These are phyloP conservation scores for Eupleurogrammus muticus DNA, from an alignment of 2,797 vertebrate species.

Conservation along the genomic window DNA sequence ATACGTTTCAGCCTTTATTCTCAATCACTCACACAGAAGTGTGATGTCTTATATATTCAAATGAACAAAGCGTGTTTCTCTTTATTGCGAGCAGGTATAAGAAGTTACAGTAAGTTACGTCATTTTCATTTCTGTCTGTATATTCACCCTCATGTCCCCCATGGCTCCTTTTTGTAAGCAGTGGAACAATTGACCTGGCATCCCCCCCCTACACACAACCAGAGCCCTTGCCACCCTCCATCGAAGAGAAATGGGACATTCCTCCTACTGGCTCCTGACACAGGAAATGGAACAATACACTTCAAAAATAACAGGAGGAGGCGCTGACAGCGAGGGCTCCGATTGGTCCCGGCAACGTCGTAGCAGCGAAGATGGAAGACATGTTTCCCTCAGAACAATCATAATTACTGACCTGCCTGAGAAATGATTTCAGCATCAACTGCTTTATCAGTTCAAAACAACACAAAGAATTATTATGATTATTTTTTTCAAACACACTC, in stretches of 20 bases:
- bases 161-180: background rate
- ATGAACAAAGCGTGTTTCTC: background rate
- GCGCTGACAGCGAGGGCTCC: constrained; percentile 33
- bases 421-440: background rate
- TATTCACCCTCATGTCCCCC: background rate
- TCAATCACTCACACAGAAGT: background rate
- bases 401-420: background rate
- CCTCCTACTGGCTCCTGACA: constrained; percentile 44
- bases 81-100: background rate
- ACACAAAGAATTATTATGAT: background rate
- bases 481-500: background rate
- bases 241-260: constrained; percentile 63
- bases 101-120: background rate
- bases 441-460: background rate
- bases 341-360: constrained; percentile 30
- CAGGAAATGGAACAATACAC: constrained; percentile 67
- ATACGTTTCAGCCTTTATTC: background rate
- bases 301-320: constrained; percentile 55
- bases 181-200: constrained; percentile 15
- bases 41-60: background rate
- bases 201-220: background rate
- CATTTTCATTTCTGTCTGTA: background rate
- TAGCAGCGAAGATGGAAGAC: constrained; percentile 20
- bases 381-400: constrained; percentile 18
- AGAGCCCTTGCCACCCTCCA: background rate